phyloP scores from a whole-genome alignment of 2,113 vertebrate genomes.

The Pangasianodon gigas region DNA sequence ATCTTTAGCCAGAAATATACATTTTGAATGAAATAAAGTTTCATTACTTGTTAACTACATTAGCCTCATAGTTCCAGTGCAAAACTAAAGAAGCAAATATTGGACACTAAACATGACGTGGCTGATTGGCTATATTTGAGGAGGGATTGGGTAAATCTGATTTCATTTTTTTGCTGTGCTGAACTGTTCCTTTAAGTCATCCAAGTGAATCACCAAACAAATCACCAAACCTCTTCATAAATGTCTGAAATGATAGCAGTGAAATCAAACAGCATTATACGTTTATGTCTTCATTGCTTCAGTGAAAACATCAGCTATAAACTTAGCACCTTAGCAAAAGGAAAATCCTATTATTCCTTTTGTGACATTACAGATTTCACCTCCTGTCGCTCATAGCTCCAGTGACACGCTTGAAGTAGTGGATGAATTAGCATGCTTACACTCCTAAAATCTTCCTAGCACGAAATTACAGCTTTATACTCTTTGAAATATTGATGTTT shows the following conservation, averaged over 20 bases:
- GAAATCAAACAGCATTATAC: background rate
- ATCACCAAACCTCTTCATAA: background rate
- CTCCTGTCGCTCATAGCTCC: background rate
- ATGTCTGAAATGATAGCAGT: background rate
- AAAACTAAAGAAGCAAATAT: background rate
- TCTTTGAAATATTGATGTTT: background rate
- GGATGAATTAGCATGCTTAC: background rate
- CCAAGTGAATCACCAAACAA: background rate
- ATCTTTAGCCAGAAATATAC: background rate
- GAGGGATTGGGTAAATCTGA: background rate
- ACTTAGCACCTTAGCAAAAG: background rate
- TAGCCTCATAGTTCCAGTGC: background rate
- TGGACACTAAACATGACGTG: background rate
- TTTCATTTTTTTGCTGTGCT: too few species aligned
- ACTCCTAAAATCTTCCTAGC: background rate
- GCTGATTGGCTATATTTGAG: background rate
- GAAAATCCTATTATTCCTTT: background rate
- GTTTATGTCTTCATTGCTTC: background rate
- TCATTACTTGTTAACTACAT: background rate
- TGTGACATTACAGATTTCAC: background rate
- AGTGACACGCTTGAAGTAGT: background rate
- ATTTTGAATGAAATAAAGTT: background rate
- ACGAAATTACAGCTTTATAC: background rate
- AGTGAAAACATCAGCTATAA: background rate
- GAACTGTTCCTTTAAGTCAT: background rate